Percentiles rank a stretch among this genome's conserved stretches.
Evolutionary conservation across 2,113 vertebrate genomes (phyloP).

Genomic region (Atherinomorus stipes): DNA sequence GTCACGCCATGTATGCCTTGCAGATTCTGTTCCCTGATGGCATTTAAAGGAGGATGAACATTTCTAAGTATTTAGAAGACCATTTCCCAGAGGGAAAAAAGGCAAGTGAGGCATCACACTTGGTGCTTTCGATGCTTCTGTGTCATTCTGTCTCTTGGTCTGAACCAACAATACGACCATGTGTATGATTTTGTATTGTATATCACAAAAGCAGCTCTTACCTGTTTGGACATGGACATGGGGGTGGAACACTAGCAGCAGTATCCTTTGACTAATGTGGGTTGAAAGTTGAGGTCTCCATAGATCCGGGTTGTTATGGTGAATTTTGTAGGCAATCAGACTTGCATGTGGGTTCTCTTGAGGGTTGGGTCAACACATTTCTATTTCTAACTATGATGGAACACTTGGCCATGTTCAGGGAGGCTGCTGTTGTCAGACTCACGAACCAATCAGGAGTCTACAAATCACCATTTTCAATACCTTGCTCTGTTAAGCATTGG

Average conservation of each 20-base stretch:
- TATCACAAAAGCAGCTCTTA: too few species aligned
- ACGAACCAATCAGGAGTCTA: background rate
- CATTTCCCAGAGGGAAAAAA: constrained; percentile 10
- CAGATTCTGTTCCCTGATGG: constrained; percentile 43
- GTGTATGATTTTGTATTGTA: too few species aligned
- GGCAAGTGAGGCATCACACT: background rate
- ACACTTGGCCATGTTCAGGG: background rate
- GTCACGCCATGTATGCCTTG: constrained; percentile 40
- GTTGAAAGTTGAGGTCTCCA: background rate
- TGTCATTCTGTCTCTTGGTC: background rate
- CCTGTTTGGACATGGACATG: too few species aligned
- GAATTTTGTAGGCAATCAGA: background rate
- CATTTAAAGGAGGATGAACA: constrained; percentile 25
- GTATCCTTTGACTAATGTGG: background rate
- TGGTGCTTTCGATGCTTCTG: too few species aligned
- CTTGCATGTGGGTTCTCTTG: background rate
- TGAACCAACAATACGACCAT: background rate
- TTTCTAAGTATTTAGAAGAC: constrained; percentile 24
- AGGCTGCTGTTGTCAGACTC: background rate
- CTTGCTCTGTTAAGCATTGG: constrained; percentile 9
- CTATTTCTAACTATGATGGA: background rate
- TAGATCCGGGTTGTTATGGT: background rate
- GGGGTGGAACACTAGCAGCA: background rate
- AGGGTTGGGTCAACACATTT: background rate
- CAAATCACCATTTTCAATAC: constrained; percentile 9